Conservation (phyloP, 2,797 vertebrate genomes). For the Tachyglossus aculeatus region DNA sequence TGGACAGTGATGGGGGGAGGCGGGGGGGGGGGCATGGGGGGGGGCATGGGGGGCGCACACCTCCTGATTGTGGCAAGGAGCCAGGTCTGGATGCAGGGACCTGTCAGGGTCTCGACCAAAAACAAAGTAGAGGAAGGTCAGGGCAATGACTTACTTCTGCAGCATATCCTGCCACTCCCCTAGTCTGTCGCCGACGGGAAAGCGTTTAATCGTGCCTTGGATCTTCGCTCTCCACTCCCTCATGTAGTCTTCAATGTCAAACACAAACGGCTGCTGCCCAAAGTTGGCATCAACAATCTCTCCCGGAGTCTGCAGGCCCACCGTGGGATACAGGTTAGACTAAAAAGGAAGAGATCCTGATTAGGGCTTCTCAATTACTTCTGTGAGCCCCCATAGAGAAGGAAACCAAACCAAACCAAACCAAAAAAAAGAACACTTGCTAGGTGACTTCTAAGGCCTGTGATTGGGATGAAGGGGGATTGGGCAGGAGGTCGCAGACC, state of each 20-base stretch:
- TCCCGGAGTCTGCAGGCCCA: constrained; percentile 95
- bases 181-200: constrained; percentile 93
- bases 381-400: not conserved
- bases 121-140: not conserved
- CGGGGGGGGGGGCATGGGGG: not conserved
- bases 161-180: constrained; percentile 97
- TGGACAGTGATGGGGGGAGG: not conserved
- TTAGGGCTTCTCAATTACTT: constrained; percentile 31
- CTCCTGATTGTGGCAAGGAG: not conserved
- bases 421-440: too few relatives aligned
- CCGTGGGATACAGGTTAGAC: constrained; percentile 97
- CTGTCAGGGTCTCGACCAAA: not conserved
- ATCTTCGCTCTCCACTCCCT: constrained; percentile 96
- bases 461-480: too few relatives aligned
- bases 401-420: too few relatives aligned
- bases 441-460: too few relatives aligned
- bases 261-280: constrained; percentile 97
- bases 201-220: constrained; percentile 92
- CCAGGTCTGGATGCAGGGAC: not conserved
- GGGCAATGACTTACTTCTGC: constrained; percentile 86
- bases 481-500: too few relatives aligned
- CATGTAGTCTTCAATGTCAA: constrained; percentile 99
- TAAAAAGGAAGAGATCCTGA: constrained; percentile 65
- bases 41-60: not conserved
- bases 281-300: constrained; percentile 98